These are phyloP conservation scores for Sparus aurata DNA, from an alignment of 2,797 vertebrate species.

Conservation along the genomic window DNA sequence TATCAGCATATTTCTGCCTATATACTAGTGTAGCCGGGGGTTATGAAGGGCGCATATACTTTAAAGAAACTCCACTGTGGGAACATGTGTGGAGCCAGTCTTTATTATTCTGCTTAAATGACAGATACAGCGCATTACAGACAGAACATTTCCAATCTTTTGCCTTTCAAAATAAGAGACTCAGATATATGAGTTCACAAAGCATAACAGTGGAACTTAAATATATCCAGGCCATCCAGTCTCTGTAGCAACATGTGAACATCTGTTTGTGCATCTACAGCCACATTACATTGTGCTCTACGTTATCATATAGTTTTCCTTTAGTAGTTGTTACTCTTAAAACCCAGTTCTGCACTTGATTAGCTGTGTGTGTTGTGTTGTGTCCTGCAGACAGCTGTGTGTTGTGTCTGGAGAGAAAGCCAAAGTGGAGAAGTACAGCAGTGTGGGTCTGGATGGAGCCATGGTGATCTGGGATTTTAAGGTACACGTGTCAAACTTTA, in stretches of 20 bases:
- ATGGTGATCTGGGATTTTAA: conserved; percentile 86
- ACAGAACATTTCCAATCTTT: too few species aligned
- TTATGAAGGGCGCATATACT: too few species aligned
- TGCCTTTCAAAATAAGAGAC: too few species aligned
- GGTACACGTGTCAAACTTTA: conserved; percentile 61
- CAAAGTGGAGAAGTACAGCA: conserved; percentile 85
- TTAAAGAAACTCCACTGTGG: too few species aligned
- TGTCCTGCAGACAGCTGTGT: conserved; percentile 77
- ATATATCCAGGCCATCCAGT: too few species aligned
- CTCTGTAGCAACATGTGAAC: neutral
- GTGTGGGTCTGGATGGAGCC: conserved; percentile 85
- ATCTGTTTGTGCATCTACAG: neutral
- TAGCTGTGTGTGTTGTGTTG: conserved; percentile 19
- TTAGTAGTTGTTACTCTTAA: neutral
- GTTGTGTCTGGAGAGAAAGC: conserved; percentile 72
- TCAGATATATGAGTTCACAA: too few species aligned
- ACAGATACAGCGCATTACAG: too few species aligned
- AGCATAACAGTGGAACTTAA: too few species aligned
- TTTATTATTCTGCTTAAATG: too few species aligned
- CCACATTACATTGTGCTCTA: neutral
- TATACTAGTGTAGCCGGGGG: neutral
- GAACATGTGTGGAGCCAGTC: too few species aligned
- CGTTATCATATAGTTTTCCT: neutral
- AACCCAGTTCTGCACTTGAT: neutral
- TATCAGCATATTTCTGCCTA: neutral